Evolutionary conservation across 2,797 vertebrate species (phyloP).

Genomic region (Neosilurus mollespiculum): DNA sequence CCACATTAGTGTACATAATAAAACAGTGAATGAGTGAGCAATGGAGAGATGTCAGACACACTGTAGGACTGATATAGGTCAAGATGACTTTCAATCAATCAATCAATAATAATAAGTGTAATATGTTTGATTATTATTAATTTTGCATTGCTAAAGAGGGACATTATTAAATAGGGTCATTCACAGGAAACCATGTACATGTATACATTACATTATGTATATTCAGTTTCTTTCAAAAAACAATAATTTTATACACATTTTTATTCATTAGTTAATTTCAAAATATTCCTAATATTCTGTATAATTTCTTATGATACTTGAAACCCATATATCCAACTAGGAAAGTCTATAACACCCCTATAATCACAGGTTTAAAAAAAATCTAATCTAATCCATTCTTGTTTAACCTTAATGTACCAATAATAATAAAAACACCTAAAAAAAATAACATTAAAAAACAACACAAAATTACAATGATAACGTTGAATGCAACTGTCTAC

Average conservation of each 20-base stretch:
- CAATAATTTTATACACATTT: no score
- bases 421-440: no score
- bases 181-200: no score
- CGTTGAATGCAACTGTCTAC: background rate
- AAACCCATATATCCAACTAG: background rate
- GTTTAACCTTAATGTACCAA: no score
- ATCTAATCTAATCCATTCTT: no score
- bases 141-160: background rate
- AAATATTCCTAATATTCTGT: background rate
- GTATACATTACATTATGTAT: no score
- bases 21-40: background rate
- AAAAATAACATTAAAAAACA: background rate
- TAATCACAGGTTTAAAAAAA: no score
- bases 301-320: background rate
- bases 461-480: background rate
- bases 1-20: no score
- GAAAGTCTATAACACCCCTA: no score
- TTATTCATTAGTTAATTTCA: no score
- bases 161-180: background rate
- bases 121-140: background rate
- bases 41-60: background rate
- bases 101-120: background rate
- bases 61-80: background rate
- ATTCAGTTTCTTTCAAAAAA: no score
- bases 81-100: background rate